phyloP scores from a whole-genome alignment of 2,888 invertebrate species.

The Anorthoa munda region DNA sequence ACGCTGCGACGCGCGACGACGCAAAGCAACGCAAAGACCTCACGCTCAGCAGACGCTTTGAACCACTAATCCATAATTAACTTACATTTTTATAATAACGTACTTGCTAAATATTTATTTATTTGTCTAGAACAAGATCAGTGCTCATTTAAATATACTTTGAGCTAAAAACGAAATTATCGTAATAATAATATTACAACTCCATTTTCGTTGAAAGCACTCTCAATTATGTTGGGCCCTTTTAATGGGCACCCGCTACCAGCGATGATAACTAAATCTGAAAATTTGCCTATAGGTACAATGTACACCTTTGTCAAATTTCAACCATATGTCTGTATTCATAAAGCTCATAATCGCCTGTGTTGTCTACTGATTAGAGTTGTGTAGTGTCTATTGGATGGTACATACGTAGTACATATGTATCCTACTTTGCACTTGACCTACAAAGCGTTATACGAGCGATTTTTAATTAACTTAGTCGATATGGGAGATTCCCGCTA shows the following conservation, averaged over 20 bases:
- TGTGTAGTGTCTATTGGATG: constrained; percentile 27
- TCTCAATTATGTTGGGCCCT: constrained; percentile 74
- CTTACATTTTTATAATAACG: not conserved
- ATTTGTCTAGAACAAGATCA: constrained; percentile 26
- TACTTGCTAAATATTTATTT: not conserved
- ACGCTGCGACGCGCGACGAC: not conserved
- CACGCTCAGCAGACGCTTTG: not conserved
- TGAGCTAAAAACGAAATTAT: constrained; percentile 54
- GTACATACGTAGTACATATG: constrained; percentile 23
- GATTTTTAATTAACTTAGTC: constrained; percentile 69
- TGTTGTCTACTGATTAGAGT: constrained; percentile 42
- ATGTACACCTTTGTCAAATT: constrained; percentile 14
- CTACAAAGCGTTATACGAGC: constrained; percentile 74
- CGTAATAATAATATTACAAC: constrained; percentile 71
- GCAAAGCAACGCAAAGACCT: no score
- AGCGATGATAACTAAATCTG: constrained; percentile 63
- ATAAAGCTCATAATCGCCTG: constrained; percentile 34
- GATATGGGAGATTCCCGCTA: constrained; percentile 41
- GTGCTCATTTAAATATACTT: constrained; percentile 41
- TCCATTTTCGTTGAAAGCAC: constrained; percentile 78
- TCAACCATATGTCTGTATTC: not conserved
- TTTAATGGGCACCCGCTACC: constrained; percentile 73
- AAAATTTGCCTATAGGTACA: constrained; percentile 46
- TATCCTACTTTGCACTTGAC: constrained; percentile 76
- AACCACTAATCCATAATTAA: not conserved